These are phyloP conservation scores for Chymomyza procnemis DNA, from an alignment of 2,888 invertebrate genomes.

Conservation along the genomic window DNA sequence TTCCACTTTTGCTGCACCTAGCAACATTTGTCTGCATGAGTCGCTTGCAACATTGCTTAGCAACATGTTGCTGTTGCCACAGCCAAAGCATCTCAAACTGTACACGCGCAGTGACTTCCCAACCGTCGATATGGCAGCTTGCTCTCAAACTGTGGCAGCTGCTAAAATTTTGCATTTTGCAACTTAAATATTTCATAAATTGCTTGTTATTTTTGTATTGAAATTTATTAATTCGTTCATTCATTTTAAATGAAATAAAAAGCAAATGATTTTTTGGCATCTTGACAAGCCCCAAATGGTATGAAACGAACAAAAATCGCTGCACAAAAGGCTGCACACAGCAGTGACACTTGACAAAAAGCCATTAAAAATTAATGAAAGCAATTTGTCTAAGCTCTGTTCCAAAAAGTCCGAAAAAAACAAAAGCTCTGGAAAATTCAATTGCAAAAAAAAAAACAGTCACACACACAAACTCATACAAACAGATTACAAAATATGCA, in stretches of 20 bases:
- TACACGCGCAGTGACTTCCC: no score
- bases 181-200: neutral
- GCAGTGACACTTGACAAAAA: neutral
- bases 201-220: neutral
- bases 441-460: conserved; percentile 24
- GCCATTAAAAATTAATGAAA: conserved; percentile 59
- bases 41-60: neutral
- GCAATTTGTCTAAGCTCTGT: conserved; percentile 51
- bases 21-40: neutral
- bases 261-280: neutral
- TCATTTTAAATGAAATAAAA: neutral
- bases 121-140: neutral
- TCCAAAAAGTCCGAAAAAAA: conserved; percentile 15
- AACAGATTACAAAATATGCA: neutral
- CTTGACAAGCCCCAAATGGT: neutral
- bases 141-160: neutral
- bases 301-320: neutral
- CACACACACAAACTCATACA: conserved; percentile 47
- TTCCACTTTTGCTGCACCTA: neutral
- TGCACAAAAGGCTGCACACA: neutral
- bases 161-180: neutral
- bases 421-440: neutral
- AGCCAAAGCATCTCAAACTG: neutral
- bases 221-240: neutral
- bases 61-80: neutral